These are phyloP conservation scores for Eupelmus urozonus DNA, from an alignment of 2,888 invertebrate genomes.

Conservation along the genomic window DNA sequence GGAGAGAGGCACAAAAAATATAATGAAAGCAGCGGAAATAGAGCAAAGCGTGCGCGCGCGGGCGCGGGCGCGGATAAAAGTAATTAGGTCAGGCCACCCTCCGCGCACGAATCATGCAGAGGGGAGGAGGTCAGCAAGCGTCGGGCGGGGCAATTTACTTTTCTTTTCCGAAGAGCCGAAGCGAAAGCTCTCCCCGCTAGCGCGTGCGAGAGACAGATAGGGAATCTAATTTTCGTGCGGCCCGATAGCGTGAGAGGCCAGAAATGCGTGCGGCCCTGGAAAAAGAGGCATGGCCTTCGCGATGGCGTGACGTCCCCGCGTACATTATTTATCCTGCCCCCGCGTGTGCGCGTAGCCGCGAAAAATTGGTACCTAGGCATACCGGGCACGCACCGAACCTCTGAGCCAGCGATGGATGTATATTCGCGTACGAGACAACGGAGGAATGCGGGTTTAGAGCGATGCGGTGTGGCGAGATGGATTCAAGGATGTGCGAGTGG, in stretches of 20 bases:
- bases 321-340: conserved; percentile 75
- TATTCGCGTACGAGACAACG: too few relatives aligned
- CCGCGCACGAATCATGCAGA: conserved; percentile 11
- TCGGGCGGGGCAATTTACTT: conserved; percentile 40
- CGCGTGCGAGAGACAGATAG: conserved; percentile 74
- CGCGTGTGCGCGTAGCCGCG: too few relatives aligned
- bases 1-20: neutral
- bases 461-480: too few relatives aligned
- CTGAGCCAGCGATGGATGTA: too few relatives aligned
- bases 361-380: conserved; percentile 75
- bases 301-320: conserved; percentile 68
- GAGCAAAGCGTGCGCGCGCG: conserved; percentile 24
- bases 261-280: conserved; percentile 52
- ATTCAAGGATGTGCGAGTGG: too few relatives aligned
- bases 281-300: conserved; percentile 61
- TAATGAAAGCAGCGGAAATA: conserved; percentile 35
- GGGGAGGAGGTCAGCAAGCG: conserved; percentile 21
- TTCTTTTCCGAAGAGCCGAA: conserved; percentile 20
- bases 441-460: too few relatives aligned
- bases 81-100: conserved; percentile 58
- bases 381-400: conserved; percentile 70
- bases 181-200: neutral
- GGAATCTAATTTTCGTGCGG: conserved; percentile 76
- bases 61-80: conserved; percentile 37
- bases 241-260: conserved; percentile 14